Evolutionary conservation across 2,888 invertebrate species (phyloP).

Genomic region (Morpho achilles): DNA sequence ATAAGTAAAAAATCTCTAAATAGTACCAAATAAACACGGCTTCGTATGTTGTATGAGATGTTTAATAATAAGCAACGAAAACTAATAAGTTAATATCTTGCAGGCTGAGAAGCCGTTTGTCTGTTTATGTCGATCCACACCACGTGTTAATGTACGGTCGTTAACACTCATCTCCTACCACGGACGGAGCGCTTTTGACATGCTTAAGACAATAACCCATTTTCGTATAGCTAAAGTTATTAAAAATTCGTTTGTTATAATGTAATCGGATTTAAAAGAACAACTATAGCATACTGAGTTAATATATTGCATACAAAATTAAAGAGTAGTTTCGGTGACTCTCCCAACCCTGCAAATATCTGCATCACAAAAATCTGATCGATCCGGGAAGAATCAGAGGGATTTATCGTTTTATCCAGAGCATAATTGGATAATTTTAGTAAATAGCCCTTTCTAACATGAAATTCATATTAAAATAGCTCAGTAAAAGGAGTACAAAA

Average conservation of each 20-base stretch:
- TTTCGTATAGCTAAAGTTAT: constrained; percentile 8
- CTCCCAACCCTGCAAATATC: too few species aligned
- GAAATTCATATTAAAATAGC: too few species aligned
- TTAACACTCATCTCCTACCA: constrained; percentile 53
- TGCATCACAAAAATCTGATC: too few species aligned
- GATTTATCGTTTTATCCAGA: too few species aligned
- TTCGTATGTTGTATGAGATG: background rate
- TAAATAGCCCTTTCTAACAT: too few species aligned
- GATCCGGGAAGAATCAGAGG: too few species aligned
- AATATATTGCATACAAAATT: constrained; percentile 3
- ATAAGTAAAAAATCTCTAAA: too few species aligned
- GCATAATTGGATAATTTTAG: too few species aligned
- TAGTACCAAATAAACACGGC: too few species aligned
- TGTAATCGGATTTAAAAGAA: too few species aligned
- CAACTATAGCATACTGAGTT: background rate
- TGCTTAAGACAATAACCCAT: constrained; percentile 28
- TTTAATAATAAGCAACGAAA: background rate
- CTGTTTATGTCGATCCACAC: constrained; percentile 33
- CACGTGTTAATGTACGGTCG: constrained; percentile 45
- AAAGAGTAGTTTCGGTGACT: background rate
- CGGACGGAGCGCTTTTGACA: constrained; percentile 33
- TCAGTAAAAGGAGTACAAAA: too few species aligned
- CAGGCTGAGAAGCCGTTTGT: constrained; percentile 12
- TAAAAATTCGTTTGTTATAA: too few species aligned
- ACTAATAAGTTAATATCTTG: background rate